Evolutionary conservation across 2,113 vertebrate species (phyloP).

Genomic region (Pseudolaguvia tuberculata): DNA sequence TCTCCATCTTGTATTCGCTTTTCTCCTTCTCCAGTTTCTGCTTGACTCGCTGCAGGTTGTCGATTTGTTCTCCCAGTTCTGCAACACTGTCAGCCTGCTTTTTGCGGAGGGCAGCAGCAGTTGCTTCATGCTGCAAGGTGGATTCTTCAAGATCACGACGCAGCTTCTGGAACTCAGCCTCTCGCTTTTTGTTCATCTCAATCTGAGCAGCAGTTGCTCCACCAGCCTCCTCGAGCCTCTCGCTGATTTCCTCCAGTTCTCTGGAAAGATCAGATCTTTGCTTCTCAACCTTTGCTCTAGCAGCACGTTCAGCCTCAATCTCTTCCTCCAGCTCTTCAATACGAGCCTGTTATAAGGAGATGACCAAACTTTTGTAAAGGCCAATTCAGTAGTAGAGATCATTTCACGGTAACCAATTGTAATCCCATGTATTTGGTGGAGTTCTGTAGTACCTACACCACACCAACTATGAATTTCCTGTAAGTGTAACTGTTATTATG

Average conservation of each 20-base stretch:
- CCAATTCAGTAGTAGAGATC: neutral
- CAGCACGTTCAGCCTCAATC: conserved; percentile 59
- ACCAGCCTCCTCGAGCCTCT: conserved; percentile 62
- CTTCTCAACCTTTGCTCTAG: conserved; percentile 56
- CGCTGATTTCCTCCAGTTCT: conserved; percentile 67
- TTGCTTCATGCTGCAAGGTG: conserved; percentile 54
- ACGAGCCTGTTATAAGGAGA: conserved; percentile 40
- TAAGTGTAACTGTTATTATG: neutral
- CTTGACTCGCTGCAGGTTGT: conserved; percentile 54
- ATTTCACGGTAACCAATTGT: neutral
- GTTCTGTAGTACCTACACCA: neutral
- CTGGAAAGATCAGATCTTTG: conserved; percentile 60
- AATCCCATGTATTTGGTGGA: neutral
- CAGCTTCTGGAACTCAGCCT: conserved; percentile 55
- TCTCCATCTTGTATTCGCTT: conserved; percentile 53
- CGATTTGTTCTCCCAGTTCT: conserved; percentile 53
- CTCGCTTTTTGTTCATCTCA: conserved; percentile 53
- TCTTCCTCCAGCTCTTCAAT: conserved; percentile 54
- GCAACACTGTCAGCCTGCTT: conserved; percentile 56
- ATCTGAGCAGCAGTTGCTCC: conserved; percentile 51
- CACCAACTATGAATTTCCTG: neutral
- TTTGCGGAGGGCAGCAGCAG: conserved; percentile 52
- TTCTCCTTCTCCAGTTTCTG: conserved; percentile 56
- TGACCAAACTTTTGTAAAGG: neutral
- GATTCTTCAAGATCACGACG: conserved; percentile 51